A percentile compares a stretch with the other conserved stretches of the same genome.
Evolutionary conservation across 2,113 vertebrate genomes (phyloP).

Genomic region (Leuciscus idus): DNA sequence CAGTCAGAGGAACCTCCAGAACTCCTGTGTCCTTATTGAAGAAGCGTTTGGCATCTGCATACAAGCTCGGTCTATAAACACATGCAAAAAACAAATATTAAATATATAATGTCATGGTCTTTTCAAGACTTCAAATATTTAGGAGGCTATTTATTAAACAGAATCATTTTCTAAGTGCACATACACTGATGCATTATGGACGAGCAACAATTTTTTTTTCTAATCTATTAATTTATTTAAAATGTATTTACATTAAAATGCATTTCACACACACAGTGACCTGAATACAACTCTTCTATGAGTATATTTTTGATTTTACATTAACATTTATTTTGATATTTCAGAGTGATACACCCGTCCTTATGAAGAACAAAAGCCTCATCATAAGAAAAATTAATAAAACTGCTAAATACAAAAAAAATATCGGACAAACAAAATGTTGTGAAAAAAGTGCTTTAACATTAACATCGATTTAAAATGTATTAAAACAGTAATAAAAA

Average conservation of each 20-base stretch:
- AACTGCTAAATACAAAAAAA: too few species aligned
- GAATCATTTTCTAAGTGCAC: background rate
- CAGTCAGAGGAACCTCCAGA: conserved; percentile 83
- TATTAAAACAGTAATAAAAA: too few species aligned
- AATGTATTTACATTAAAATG: background rate
- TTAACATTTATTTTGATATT: background rate
- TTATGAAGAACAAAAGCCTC: too few species aligned
- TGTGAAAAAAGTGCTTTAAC: too few species aligned
- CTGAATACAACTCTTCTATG: background rate
- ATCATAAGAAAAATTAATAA: too few species aligned
- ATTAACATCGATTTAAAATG: too few species aligned
- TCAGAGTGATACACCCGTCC: background rate
- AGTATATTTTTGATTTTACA: background rate
- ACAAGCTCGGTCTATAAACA: conserved; percentile 78
- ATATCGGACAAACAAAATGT: too few species aligned
- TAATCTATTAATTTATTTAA: background rate
- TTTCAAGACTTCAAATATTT: background rate
- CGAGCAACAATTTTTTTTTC: background rate
- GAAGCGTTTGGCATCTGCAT: conserved; percentile 79
- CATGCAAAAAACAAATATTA: conserved; percentile 21
- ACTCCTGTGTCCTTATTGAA: conserved; percentile 84
- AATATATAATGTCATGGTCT: background rate
- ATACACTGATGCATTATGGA: background rate
- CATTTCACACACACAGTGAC: background rate
- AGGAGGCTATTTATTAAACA: background rate